Evolutionary conservation across 37 sponge, comb jelly and placozoan genomes (phyloP), one percentile per base, ranked within the genome.

Genomic region (Spongia lamella): DNA sequence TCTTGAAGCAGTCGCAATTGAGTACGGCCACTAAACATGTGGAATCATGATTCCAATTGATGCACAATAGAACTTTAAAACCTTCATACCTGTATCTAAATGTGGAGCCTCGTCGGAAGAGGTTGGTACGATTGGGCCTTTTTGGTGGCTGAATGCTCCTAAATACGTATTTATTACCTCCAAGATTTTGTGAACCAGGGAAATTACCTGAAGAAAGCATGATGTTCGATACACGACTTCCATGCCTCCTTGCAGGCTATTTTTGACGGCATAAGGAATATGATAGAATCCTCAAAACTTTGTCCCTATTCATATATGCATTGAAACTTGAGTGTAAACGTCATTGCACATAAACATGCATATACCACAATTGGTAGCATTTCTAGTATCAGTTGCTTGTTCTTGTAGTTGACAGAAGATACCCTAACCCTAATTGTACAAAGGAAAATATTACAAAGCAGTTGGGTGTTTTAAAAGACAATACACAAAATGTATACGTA

Each of bases 211-310:
- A 93, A 93, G 87, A 93, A 93, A 31, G 80, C 71, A 78, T 93
- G 94, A 50, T 93, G 94, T 32, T 88, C 89, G n/a, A 93, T 89
- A 63, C 94, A 88, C 2, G 89, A 85, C 71, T 93, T 93, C 94
- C 94, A 93, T 50, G 88, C 70, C 13, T 79, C 86, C 72, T 93
- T 93, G 71, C 94, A 93, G 35, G 86, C 81, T 0, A 66, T 35
- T 24, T 78, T 79, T 3, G 83, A 72, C 43, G 73, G 77, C 32
- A 84, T 76, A 15, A 56, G 65, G 56, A 93, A 88, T 20, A 82
- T 61, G 31, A 93, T 82, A 27, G 78, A 39, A 52, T 90, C 91
- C 39, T 64, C 39, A 31, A 66, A 73, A 17, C 55, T 53, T 54
- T 79, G 68, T 22, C 55, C 66, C 87, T 86, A 75, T 24, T 29